A percentile compares a stretch with the other conserved stretches of the same genome.
Evolutionary conservation across 2,113 vertebrate genomes (phyloP).

Genomic region (Atrichornis clamosus): DNA sequence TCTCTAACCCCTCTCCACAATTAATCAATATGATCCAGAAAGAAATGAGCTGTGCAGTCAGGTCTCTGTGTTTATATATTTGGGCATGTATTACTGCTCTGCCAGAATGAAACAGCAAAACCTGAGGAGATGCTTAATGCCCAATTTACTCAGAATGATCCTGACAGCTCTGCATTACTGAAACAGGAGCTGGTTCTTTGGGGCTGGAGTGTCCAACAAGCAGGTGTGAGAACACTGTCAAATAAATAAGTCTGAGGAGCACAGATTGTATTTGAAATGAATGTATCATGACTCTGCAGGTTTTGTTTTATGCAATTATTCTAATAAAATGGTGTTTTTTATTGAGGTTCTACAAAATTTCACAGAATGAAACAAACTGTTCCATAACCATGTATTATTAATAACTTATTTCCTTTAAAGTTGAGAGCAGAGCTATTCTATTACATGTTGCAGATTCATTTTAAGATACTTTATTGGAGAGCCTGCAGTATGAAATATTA

Average conservation of each 20-base stretch:
- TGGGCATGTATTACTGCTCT: neutral
- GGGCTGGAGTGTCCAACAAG: neutral
- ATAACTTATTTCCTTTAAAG: neutral
- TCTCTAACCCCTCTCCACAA: neutral
- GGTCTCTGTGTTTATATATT: neutral
- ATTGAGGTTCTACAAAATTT: neutral
- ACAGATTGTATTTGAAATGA: neutral
- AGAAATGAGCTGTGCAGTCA: neutral
- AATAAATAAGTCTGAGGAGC: neutral
- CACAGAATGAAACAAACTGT: neutral
- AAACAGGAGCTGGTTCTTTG: neutral
- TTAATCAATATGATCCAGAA: neutral
- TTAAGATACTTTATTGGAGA: neutral
- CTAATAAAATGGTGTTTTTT: neutral
- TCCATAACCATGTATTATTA: neutral
- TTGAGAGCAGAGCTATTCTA: neutral
- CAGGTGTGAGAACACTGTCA: neutral
- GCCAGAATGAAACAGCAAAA: neutral
- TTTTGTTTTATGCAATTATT: neutral
- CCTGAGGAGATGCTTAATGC: neutral
- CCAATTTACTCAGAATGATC: neutral
- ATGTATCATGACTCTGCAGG: neutral
- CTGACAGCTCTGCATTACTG: neutral
- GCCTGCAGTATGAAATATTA: neutral
- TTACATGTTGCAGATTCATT: neutral